Evolutionary conservation across 2,888 invertebrate genomes (phyloP).

Genomic region (Chymomyza amoena): DNA sequence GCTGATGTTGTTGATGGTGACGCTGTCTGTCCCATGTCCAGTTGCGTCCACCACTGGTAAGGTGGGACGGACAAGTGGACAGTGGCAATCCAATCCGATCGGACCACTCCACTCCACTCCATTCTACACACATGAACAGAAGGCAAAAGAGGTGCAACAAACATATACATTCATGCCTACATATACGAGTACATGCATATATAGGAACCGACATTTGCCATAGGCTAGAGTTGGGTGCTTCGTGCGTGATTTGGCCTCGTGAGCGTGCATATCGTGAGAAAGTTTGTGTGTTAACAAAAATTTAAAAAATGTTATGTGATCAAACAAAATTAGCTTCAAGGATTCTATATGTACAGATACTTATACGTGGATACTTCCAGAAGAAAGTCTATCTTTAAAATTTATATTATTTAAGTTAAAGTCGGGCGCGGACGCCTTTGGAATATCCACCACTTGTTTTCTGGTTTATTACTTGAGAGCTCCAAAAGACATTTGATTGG

Average conservation of each 20-base stretch:
- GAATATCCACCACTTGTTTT: too few relatives aligned
- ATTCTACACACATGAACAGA: neutral
- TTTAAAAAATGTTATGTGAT: too few relatives aligned
- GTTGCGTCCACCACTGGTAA: neutral
- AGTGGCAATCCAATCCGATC: neutral
- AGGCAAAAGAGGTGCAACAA: conserved; percentile 48
- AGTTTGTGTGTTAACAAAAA: too few relatives aligned
- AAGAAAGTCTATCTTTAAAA: too few relatives aligned
- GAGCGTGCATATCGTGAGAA: too few relatives aligned
- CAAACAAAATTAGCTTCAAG: too few relatives aligned
- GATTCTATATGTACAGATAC: too few relatives aligned
- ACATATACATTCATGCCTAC: conserved; percentile 42
- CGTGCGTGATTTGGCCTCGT: neutral
- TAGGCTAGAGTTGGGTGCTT: neutral
- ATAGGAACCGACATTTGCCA: neutral
- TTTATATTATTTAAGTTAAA: too few relatives aligned
- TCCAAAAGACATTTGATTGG: too few relatives aligned
- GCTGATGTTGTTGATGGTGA: neutral
- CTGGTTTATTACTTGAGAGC: too few relatives aligned
- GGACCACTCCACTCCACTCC: neutral
- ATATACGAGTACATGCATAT: neutral
- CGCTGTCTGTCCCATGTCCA: conserved; percentile 6
- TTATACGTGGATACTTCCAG: too few relatives aligned
- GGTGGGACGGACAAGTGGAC: conserved; percentile 4
- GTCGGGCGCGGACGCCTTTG: too few relatives aligned